Evolutionary conservation across 30 jellyfish, hydroid and myxozoan species (phyloP), one percentile per base, ranked within the genome.

Genomic region (Pseudorhiza aurosa): DNA sequence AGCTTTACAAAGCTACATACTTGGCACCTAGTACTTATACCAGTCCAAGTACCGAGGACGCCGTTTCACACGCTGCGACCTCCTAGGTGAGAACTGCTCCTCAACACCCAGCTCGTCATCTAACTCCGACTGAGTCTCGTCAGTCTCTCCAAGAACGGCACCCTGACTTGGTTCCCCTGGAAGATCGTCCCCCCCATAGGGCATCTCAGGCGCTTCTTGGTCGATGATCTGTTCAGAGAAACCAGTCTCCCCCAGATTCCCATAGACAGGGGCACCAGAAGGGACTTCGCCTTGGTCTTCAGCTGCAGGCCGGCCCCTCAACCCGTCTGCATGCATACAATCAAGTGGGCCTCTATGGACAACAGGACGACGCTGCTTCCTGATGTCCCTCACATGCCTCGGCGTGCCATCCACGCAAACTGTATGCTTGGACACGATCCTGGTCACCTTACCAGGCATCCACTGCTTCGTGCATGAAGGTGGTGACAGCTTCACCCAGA

Each of bases 361-460:
- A 42, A 9, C 55, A 42, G 55, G 15, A 42, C 17, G 55, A 9
- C 55, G 55, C 17, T 42, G 9, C 55, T 17, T 42, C n/a, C 78
- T 64, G 29, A 64, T 65, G 31, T 64, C 78, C 17, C 32, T 29
- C 12, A 0, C 68, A 69, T 69, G 68, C 46, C 83, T 39, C 37
- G 24, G 24, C 25, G 26, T 36, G 18, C 83, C 83, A 69, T 69
- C 83, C 30, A 36, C 67, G 24, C 27, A 39, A 4, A 69, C 67
- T 37, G 17, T 36, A 19, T 36, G 21, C 14, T 39, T 12, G 14
- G 83, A 28, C 18, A 12, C 37, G 25, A 69, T 36, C 46, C 69
- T 44, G 59, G 69, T 69, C 42, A 44, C 83, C 15, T 9, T 39
- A 36, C 59, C 45, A 26, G 15, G 49, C 27, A 24, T 44, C 83